Percentiles rank a stretch among this genome's conserved stretches.
Conservation (phyloP, 2,888 invertebrate species). For the Drosophila kambysellisi region DNA sequence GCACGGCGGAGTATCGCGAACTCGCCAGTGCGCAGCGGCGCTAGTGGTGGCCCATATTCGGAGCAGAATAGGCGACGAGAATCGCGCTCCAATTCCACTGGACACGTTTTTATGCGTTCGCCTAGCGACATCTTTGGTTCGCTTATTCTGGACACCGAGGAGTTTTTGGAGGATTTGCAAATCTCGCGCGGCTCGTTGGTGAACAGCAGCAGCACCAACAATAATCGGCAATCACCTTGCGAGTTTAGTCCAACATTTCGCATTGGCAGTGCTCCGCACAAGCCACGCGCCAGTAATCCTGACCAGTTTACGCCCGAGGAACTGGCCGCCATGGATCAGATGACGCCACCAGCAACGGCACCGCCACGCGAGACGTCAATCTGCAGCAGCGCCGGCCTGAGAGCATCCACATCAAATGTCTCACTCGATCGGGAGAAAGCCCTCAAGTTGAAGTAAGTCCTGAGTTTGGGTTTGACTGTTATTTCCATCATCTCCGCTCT, state of each 20-base stretch:
- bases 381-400: conserved; percentile 58
- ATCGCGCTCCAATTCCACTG: conserved; percentile 90
- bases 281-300: conserved; percentile 82
- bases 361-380: conserved; percentile 82
- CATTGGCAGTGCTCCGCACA: conserved; percentile 86
- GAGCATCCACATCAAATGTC: conserved; percentile 54
- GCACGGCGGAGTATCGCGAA: conserved; percentile 92
- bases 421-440: conserved; percentile 72
- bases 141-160: conserved; percentile 87
- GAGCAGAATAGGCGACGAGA: conserved; percentile 86
- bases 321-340: conserved; percentile 82
- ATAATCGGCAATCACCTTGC: conserved; percentile 62
- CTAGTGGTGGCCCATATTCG: conserved; percentile 12
- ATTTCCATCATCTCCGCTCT: conserved; percentile 25
- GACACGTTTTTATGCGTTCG: conserved; percentile 87
- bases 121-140: conserved; percentile 87
- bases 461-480: not conserved
- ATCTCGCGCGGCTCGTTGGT: conserved; percentile 80
- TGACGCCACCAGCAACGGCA: conserved; percentile 86
- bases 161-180: conserved; percentile 86
- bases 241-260: conserved; percentile 87
- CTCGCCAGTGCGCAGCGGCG: conserved; percentile 88
- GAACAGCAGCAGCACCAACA: conserved; percentile 68
- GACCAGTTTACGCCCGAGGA: conserved; percentile 84
- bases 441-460: conserved; percentile 68